Evolutionary conservation across 2,797 vertebrate species (phyloP).

Genomic region (Streptopelia turtur): DNA sequence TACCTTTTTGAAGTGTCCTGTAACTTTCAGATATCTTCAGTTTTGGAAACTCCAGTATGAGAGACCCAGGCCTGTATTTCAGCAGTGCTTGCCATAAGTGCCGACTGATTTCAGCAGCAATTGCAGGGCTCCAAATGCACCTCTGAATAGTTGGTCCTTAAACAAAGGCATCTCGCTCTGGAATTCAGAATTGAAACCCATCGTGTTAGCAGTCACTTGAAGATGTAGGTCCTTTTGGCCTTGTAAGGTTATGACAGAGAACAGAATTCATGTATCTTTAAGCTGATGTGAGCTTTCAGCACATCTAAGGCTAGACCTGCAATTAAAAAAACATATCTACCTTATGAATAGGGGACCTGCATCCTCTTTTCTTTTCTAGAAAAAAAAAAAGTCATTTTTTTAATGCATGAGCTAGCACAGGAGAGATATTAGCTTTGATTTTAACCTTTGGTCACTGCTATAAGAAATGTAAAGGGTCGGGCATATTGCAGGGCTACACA

Average conservation of each 20-base stretch:
- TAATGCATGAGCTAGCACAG: not conserved
- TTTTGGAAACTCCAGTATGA: not conserved
- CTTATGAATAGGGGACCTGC: not conserved
- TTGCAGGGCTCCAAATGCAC: not conserved
- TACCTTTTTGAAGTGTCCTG: not conserved
- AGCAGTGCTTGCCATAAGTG: not conserved
- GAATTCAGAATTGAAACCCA: not conserved
- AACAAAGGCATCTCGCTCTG: not conserved
- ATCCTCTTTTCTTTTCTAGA: not conserved
- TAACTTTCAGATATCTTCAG: not conserved
- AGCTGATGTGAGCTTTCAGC: not conserved
- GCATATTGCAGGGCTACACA: not conserved
- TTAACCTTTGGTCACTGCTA: not conserved
- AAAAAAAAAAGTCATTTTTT: not conserved
- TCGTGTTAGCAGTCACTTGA: not conserved
- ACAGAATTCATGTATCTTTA: not conserved
- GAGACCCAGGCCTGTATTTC: not conserved
- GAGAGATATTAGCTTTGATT: not conserved
- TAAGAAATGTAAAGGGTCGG: not conserved
- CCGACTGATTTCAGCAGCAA: not conserved
- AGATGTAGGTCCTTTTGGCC: not conserved
- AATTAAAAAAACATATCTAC: not conserved
- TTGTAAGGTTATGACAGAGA: not conserved
- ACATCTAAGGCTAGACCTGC: not conserved
- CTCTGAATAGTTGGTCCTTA: not conserved